Evolutionary conservation across 30 jellyfish, hydroid and myxozoan species (phyloP).

Genomic region (Pelagia noctiluca): DNA sequence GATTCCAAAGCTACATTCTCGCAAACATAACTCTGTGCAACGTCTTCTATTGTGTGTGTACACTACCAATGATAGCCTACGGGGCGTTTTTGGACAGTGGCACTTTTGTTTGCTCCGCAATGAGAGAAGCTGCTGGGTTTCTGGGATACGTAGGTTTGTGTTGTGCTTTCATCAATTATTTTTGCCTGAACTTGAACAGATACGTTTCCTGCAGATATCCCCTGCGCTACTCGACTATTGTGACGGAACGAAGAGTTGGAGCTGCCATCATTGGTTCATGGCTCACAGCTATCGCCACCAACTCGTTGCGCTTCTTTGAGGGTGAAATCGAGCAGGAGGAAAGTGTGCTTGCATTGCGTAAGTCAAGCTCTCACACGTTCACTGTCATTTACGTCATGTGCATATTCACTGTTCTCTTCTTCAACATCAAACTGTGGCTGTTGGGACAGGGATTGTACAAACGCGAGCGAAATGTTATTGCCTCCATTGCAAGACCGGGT

Average conservation of each 20-base stretch:
- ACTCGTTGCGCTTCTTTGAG: neutral
- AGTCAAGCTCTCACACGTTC: neutral
- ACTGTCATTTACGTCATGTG: neutral
- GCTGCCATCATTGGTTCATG: neutral
- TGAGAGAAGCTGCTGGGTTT: neutral
- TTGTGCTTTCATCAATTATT: neutral
- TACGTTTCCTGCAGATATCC: neutral
- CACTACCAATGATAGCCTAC: neutral
- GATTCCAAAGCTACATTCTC: neutral
- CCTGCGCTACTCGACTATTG: neutral
- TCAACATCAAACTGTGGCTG: neutral
- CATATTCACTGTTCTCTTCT: neutral
- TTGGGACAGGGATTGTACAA: neutral
- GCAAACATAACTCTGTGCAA: neutral
- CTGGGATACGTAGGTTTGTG: neutral
- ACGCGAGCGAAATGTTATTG: neutral
- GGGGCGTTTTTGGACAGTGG: neutral
- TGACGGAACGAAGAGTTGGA: neutral
- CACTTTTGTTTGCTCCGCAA: neutral
- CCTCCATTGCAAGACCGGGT: neutral
- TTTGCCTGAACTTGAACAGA: neutral
- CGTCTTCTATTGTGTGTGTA: neutral
- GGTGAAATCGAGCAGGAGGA: neutral
- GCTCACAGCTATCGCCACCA: neutral
- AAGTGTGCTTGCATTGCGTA: neutral